These are phyloP conservation scores for Metellina segmentata DNA, from an alignment of 2,888 invertebrate species.

Conservation along the genomic window DNA sequence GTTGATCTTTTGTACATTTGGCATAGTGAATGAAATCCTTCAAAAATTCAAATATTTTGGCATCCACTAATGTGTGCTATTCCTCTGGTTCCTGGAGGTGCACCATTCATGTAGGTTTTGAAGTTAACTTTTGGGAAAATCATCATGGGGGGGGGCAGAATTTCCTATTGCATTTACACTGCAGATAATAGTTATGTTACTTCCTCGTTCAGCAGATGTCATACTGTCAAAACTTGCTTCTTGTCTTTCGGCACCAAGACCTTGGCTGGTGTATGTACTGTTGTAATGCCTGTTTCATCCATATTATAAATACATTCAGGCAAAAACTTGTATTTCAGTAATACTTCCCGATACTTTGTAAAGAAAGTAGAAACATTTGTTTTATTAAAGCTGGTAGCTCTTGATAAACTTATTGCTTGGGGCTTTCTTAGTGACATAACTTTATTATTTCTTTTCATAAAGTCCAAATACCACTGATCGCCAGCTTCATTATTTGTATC, in stretches of 20 bases:
- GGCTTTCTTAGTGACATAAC: slow-evolving; percentile 45
- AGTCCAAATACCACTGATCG: slow-evolving; percentile 44
- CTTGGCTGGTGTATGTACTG: slow-evolving; percentile 24
- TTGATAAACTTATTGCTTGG: slow-evolving; percentile 37
- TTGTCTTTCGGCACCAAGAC: slow-evolving; percentile 37
- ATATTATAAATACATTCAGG: slow-evolving; percentile 49
- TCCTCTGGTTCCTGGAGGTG: slow-evolving; percentile 85
- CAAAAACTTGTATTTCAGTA: slow-evolving; percentile 37
- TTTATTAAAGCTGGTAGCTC: slow-evolving; percentile 47
- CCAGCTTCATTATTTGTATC: slow-evolving; percentile 50
- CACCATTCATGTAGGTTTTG: slow-evolving; percentile 84
- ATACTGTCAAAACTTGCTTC: slow-evolving; percentile 49
- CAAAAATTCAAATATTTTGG: slow-evolving; percentile 34
- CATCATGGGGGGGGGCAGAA: slow-evolving; percentile 80
- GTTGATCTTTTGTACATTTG: slow-evolving; percentile 29
- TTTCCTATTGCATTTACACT: slow-evolving; percentile 80
- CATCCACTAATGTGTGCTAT: slow-evolving; percentile 64
- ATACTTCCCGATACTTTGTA: slow-evolving; percentile 16
- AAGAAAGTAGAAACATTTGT: slow-evolving; percentile 45
- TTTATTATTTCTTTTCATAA: slow-evolving; percentile 45
- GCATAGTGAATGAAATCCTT: slow-evolving; percentile 38
- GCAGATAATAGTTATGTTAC: slow-evolving; percentile 47
- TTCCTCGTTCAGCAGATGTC: slow-evolving; percentile 42
- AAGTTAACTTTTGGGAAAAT: slow-evolving; percentile 82
- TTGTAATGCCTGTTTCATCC: slow-evolving; percentile 47